Percentiles rank a stretch among this genome's conserved stretches.
phyloP scores from a whole-genome alignment of 2,113 vertebrate species.

The Lycocorax pyrrhopterus region DNA sequence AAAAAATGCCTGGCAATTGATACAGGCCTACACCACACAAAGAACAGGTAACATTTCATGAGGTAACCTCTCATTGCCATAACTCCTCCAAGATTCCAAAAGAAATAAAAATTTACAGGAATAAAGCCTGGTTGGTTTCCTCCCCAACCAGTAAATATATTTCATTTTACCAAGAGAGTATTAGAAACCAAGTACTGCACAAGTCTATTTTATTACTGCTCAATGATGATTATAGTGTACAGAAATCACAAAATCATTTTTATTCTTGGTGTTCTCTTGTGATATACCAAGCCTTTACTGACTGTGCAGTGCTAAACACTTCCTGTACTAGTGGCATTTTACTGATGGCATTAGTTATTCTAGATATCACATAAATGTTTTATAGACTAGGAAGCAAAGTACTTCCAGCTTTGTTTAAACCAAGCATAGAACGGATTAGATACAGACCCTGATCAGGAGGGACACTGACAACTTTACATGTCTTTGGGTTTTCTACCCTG shows the following conservation, averaged over 20 bases:
- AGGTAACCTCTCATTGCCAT: background rate
- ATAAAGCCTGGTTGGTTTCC: background rate
- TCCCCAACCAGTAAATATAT: background rate
- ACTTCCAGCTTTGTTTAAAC: background rate
- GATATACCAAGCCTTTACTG: background rate
- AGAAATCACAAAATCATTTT: background rate
- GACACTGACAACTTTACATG: background rate
- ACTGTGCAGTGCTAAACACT: background rate
- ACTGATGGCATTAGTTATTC: background rate
- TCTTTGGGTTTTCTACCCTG: background rate
- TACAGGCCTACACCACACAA: background rate
- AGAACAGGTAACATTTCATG: background rate
- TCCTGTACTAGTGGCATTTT: background rate
- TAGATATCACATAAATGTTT: background rate
- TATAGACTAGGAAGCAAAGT: background rate
- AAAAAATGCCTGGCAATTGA: background rate
- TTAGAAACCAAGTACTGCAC: background rate
- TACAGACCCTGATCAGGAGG: background rate
- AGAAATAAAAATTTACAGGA: background rate
- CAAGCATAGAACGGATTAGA: background rate
- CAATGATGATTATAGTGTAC: accelerated
- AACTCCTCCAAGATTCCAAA: background rate
- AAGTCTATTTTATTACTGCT: background rate
- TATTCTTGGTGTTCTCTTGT: background rate
- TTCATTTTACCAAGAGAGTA: background rate